These are phyloP conservation scores for Aradophagus sp. DNA, from an alignment of 1,140 invertebrate species.

Conservation along the genomic window DNA sequence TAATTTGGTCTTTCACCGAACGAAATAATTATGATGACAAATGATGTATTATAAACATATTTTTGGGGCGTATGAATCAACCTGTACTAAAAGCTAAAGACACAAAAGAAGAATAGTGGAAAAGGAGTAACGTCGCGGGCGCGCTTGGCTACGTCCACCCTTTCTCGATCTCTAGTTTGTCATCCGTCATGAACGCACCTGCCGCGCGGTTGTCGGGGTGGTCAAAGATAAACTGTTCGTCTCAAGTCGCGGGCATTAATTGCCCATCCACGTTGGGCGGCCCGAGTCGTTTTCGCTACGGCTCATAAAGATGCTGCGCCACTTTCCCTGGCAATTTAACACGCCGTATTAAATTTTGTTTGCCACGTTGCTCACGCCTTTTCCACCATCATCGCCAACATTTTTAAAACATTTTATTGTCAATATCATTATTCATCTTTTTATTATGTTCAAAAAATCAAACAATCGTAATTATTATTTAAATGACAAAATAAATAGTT, in stretches of 20 bases:
- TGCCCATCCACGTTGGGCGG: conserved; percentile 38
- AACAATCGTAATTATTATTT: no score
- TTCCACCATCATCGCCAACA: no score
- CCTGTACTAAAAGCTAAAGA: conserved; percentile 23
- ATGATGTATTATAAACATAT: conserved; percentile 25
- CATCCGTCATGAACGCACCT: conserved; percentile 58
- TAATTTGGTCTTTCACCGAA: conserved; percentile 8
- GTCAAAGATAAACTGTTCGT: conserved; percentile 50
- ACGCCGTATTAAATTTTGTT: conserved; percentile 20
- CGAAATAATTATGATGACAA: conserved; percentile 23
- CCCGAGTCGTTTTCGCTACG: conserved; percentile 18
- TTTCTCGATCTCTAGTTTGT: conserved; percentile 59
- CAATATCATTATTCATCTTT: no score
- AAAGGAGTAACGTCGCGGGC: conserved; percentile 18
- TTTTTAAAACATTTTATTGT: no score
- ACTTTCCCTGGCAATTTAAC: conserved; percentile 36
- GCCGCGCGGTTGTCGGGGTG: conserved; percentile 47
- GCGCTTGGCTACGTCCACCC: conserved; percentile 58
- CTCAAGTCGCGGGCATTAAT: conserved; percentile 55
- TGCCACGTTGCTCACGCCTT: no score
- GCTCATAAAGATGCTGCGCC: conserved; percentile 34
- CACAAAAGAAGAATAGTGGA: conserved; percentile 33
- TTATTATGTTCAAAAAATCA: no score
- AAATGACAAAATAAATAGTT: no score
- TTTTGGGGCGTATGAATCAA: conserved; percentile 13